phyloP scores from a whole-genome alignment of 1,140 invertebrate species.

The Coptotermes formosanus region DNA sequence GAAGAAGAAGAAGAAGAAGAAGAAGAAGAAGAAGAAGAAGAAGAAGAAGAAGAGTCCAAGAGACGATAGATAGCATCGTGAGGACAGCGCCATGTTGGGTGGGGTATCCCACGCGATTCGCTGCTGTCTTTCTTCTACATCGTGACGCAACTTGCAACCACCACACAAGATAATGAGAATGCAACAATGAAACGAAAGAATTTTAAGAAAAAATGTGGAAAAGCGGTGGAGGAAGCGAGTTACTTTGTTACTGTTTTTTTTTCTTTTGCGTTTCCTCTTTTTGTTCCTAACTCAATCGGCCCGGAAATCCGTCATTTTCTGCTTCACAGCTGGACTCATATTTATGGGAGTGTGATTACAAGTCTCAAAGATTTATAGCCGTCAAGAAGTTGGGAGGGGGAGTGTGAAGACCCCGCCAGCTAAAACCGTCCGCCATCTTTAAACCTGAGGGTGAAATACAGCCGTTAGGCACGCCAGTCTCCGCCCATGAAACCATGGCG shows the following conservation, averaged over 20 bases:
- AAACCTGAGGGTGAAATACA: slow-evolving; percentile 34
- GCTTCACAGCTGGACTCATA: slow-evolving; percentile 36
- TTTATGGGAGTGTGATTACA: slow-evolving; percentile 37
- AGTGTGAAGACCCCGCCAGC: slow-evolving; percentile 32
- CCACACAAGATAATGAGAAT: slow-evolving; percentile 22
- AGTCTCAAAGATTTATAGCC: slow-evolving; percentile 35
- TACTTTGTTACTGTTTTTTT: slow-evolving; percentile 18
- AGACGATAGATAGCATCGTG: not conserved
- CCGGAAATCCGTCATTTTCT: slow-evolving; percentile 36
- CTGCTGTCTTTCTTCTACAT: not conserved
- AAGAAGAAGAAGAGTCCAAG: not conserved
- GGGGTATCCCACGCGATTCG: not conserved
- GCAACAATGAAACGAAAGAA: not conserved
- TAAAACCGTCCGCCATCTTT: slow-evolving; percentile 30
- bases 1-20: not conserved
- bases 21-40: not conserved
- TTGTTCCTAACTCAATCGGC: slow-evolving; percentile 33
- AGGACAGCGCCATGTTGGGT: slow-evolving; percentile 15
- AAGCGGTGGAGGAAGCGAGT: not conserved
- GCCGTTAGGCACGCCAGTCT: slow-evolving; percentile 34
- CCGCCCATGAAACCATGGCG: slow-evolving; percentile 23
- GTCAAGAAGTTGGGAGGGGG: not conserved
- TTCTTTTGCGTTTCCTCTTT: slow-evolving; percentile 28
- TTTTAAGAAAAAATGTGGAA: not conserved
- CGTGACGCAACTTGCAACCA: not conserved